Evolutionary conservation across 2,113 vertebrate species (phyloP).

Genomic region (Thermophis baileyi): DNA sequence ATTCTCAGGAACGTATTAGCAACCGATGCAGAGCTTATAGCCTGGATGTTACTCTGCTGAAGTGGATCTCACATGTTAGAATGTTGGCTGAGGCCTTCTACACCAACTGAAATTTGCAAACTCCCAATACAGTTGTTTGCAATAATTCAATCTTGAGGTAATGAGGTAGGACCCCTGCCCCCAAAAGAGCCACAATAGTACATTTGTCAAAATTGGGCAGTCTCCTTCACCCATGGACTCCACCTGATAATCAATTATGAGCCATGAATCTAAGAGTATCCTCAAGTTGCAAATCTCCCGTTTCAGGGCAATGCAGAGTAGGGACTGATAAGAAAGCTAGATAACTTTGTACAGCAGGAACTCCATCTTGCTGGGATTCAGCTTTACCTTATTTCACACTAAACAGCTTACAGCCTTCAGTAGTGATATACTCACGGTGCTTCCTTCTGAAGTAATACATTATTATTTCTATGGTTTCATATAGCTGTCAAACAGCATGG

Average conservation of each 20-base stretch:
- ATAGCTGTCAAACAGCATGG: not conserved
- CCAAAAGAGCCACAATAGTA: not conserved
- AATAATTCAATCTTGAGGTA: not conserved
- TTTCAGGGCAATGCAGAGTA: not conserved
- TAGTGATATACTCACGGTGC: not conserved
- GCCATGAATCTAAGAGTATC: not conserved
- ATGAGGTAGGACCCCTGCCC: not conserved
- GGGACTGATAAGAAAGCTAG: not conserved
- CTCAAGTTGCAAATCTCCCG: not conserved
- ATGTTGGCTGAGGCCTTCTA: not conserved
- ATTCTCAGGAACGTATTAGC: not conserved
- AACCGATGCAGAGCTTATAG: not conserved
- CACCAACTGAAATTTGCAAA: not conserved
- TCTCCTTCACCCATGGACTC: not conserved
- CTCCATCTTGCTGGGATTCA: not conserved
- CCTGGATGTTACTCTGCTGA: not conserved
- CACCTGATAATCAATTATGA: not conserved
- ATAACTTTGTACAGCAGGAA: not conserved
- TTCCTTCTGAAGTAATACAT: not conserved
- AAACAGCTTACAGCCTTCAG: not conserved
- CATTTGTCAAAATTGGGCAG: not conserved
- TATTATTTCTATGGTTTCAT: not conserved
- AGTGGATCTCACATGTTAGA: not conserved
- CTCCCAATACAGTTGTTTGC: not conserved
- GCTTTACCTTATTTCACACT: not conserved